Evolutionary conservation across 2,888 invertebrate species (phyloP).

Genomic region (Exephanes ischioxanthus): DNA sequence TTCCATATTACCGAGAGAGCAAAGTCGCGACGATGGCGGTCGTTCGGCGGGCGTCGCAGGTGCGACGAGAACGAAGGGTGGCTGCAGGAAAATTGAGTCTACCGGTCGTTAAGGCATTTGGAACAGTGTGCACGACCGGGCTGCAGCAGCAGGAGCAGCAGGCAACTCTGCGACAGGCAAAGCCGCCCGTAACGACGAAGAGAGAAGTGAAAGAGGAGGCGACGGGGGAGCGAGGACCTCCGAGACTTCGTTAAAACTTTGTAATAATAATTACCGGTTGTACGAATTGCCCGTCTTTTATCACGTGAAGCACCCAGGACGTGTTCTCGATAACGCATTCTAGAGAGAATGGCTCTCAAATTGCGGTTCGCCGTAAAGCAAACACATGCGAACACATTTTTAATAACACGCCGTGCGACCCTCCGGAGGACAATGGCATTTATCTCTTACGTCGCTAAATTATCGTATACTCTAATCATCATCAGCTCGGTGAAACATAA

Average conservation of each 20-base stretch:
- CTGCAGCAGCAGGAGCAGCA: conserved; percentile 56
- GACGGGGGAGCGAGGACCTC: conserved; percentile 12
- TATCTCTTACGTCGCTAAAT: not conserved
- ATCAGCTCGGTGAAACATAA: not conserved
- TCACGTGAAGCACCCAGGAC: conserved; percentile 61
- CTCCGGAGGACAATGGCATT: not conserved
- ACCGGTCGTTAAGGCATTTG: conserved; percentile 64
- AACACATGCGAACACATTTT: not conserved
- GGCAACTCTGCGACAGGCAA: conserved; percentile 66
- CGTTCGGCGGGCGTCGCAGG: conserved; percentile 33
- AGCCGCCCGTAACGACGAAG: conserved; percentile 29
- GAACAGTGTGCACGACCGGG: conserved; percentile 52
- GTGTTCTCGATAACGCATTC: conserved; percentile 50
- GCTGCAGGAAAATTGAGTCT: conserved; percentile 62
- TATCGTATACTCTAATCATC: not conserved
- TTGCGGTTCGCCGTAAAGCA: not conserved
- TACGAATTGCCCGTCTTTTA: conserved; percentile 63
- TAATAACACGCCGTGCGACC: not conserved
- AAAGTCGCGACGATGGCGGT: conserved; percentile 16
- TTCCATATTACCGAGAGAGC: conserved; percentile 55
- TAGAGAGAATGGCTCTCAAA: not conserved
- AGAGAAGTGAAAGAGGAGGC: conserved; percentile 51
- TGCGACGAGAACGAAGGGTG: conserved; percentile 20
- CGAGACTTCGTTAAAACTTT: conserved; percentile 71
- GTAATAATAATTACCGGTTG: conserved; percentile 71